A percentile compares a stretch with the other conserved stretches of the same genome.
Conservation (phyloP, 2,888 invertebrate genomes). For the Lamellibrachia satsuma region DNA sequence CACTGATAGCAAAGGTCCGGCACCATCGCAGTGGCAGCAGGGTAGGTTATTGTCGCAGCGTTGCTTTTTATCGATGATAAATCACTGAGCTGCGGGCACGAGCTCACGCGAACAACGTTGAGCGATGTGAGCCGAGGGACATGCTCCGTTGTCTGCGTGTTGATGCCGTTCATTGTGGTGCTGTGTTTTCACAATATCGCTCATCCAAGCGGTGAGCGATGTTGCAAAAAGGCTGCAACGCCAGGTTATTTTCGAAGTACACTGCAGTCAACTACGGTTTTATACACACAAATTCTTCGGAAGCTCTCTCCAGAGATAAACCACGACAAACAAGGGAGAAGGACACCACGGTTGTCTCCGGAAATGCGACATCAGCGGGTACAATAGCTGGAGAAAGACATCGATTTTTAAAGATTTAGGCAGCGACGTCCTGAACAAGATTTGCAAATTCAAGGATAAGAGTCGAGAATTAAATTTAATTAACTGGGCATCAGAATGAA, state of each 20-base stretch:
- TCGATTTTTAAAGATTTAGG: no score
- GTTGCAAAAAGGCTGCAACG: background rate
- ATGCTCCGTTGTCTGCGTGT: background rate
- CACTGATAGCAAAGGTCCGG: background rate
- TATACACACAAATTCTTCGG: background rate
- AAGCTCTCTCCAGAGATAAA: background rate
- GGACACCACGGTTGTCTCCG: background rate
- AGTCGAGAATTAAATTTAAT: no score
- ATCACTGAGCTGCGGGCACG: background rate
- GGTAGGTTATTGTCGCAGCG: background rate
- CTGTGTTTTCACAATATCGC: background rate
- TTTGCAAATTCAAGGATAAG: no score
- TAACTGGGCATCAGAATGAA: no score
- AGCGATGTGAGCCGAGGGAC: background rate
- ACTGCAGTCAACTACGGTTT: background rate
- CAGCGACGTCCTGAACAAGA: no score
- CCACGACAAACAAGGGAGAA: background rate
- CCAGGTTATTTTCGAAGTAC: background rate
- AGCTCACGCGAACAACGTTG: background rate
- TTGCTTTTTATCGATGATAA: background rate
- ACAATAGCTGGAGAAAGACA: no score
- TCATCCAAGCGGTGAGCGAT: background rate
- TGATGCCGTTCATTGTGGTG: background rate
- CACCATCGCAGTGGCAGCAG: conserved; percentile 8
- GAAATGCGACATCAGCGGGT: background rate